Conservation (phyloP, 2,888 invertebrate species). For the Pasiphila rectangulata region DNA sequence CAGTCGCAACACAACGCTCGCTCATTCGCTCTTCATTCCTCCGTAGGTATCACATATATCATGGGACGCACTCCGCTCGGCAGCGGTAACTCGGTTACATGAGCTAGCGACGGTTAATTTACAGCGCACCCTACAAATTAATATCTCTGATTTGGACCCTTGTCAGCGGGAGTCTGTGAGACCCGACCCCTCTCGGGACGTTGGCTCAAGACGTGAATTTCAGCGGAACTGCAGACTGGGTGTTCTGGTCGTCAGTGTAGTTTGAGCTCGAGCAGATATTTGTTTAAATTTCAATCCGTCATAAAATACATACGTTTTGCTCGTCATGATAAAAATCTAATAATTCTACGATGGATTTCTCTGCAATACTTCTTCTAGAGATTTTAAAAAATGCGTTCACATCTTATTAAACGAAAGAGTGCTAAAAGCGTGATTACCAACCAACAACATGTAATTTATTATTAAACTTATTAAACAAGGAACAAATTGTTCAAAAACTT, state of each 20-base stretch:
- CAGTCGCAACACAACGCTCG: conserved; percentile 5
- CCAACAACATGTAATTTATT: no score
- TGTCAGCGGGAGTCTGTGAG: conserved; percentile 60
- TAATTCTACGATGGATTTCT: no score
- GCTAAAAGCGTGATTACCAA: no score
- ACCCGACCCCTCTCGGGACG: conserved; percentile 38
- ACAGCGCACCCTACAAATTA: conserved; percentile 75
- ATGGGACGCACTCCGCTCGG: conserved; percentile 21
- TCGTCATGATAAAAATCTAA: no score
- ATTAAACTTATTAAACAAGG: no score
- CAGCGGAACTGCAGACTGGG: conserved; percentile 11
- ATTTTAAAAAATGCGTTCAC: no score
- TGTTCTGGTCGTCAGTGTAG: neutral
- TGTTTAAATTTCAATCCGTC: no score
- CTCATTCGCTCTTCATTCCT: conserved; percentile 9
- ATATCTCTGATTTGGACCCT: conserved; percentile 79
- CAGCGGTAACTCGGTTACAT: conserved; percentile 63
- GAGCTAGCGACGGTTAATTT: conserved; percentile 70
- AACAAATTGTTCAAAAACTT: no score
- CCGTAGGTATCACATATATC: conserved; percentile 26
- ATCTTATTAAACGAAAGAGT: no score
- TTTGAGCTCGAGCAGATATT: no score
- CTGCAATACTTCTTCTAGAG: no score
- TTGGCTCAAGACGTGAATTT: conserved; percentile 35
- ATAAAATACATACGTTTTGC: no score